Evolutionary conservation across 2,888 invertebrate genomes (phyloP), one percentile per base, ranked within the genome.

Genomic region (Cryptocephalus moraei): DNA sequence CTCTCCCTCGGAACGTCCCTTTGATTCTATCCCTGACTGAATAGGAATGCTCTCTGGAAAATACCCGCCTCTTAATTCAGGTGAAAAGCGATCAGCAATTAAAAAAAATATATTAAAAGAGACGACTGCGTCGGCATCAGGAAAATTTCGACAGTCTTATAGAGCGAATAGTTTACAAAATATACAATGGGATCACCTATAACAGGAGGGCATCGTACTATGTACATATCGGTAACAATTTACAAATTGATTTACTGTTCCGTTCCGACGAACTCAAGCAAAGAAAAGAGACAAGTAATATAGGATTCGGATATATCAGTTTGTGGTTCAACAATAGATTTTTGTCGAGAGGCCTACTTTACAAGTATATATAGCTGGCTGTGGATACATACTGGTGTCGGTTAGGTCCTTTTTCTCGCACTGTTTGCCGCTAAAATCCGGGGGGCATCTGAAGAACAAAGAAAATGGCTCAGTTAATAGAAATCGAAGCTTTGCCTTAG

Each of bases 351-450:
- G 78, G 74, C 85, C 84, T 76, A 83, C 77, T 77, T 81, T 83
- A 82, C 85, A 85, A 74, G 80, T 79, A 76, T 80, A 82, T 73
- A 80, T 78, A 56, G 62, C 55, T 46, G 59, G 62, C 61, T 66
- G 64, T 74, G 78, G 80, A 82, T 84, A 84, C 84, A 81, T 84
- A 85, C 84, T 84, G 78, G 82, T 80, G 69, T 79, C 79, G 69
- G 73, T 76, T 71, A 79, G 81, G 73, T 82, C 81, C 80, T 88
- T 87, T 72, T 79, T 80, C 74, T 85, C 85, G 75, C 88, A 88
- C 65, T 84, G 80, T 69, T 79, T 79, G 65, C 87, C 87, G 68
- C 80, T 81, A 79, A 22, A 22, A 22, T 22, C 22, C 22, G 22
- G 22, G 22, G 22, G 22, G 22, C 22, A 22, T 22, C 22, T 22